phyloP scores from a whole-genome alignment of 37 sponge, comb jelly and placozoan genomes.

The Cladorhizidae sp. region DNA sequence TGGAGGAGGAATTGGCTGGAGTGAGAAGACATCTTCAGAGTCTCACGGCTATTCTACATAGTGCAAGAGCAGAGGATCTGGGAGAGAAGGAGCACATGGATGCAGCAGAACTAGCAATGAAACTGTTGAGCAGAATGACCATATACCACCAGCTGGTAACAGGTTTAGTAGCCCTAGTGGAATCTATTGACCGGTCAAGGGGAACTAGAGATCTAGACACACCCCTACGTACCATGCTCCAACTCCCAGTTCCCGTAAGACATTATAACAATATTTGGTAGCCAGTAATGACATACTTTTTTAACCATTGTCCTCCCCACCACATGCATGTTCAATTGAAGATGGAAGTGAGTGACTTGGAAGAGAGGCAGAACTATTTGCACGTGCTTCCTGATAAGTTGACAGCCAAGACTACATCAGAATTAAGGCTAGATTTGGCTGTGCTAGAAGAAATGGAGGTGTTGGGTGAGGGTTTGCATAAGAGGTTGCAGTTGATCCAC shows the following conservation, averaged over 20 bases:
- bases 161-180: constrained; percentile 29
- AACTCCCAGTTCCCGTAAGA: constrained; percentile 33
- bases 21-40: constrained; percentile 9
- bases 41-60: constrained; percentile 26
- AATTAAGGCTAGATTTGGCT: constrained; percentile 45
- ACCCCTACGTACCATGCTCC: constrained; percentile 65
- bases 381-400: constrained; percentile 67
- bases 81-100: constrained; percentile 33
- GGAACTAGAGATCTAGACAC: constrained; percentile 6
- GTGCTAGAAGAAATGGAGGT: constrained; percentile 7
- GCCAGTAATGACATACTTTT: not conserved
- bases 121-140: not conserved
- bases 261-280: not conserved
- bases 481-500: constrained; percentile 11
- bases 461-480: not conserved
- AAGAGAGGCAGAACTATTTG: constrained; percentile 19
- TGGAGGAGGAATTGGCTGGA: constrained; percentile 12
- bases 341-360: constrained; percentile 27
- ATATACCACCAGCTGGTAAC: constrained; percentile 18
- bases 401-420: constrained; percentile 74
- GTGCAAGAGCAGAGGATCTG: constrained; percentile 55
- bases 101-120: constrained; percentile 29
- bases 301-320: not conserved
- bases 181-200: constrained; percentile 9
- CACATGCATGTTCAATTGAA: no score